Percentiles rank a stretch among this genome's conserved stretches.
Conservation (phyloP, 2,797 vertebrate genomes). For the Syngnathus rostellatus region DNA sequence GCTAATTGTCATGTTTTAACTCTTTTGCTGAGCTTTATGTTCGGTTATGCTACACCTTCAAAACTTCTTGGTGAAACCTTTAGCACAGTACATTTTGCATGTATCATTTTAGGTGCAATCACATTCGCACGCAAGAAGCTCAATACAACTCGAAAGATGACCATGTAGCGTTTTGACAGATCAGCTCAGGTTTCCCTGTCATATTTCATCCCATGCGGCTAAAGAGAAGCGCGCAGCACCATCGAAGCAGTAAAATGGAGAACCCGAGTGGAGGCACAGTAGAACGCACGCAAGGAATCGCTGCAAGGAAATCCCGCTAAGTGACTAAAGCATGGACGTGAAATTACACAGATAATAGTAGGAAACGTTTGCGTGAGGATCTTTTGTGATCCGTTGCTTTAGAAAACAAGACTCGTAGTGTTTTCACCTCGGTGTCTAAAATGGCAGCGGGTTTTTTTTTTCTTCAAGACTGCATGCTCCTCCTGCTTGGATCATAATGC, state of each 20-base stretch:
- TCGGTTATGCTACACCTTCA: background rate
- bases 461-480: constrained; percentile 15
- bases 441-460: constrained; percentile 56
- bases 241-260: constrained; percentile 2
- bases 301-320: background rate
- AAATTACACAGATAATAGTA: too few relatives aligned
- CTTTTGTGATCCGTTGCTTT: background rate
- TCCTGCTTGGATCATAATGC: background rate
- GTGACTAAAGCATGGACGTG: background rate
- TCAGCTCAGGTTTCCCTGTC: background rate
- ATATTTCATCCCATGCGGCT: background rate
- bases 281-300: background rate
- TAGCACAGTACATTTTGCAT: too few relatives aligned
- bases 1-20: background rate
- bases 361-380: too few relatives aligned
- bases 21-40: background rate
- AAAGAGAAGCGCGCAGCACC: background rate
- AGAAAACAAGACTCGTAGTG: background rate
- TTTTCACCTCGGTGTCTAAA: constrained; percentile 51
- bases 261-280: background rate
- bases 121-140: background rate
- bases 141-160: background rate
- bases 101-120: background rate
- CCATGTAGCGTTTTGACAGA: background rate
- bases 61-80: too few relatives aligned